phyloP scores from a whole-genome alignment of 2,797 vertebrate species.

The Darevskia nairensis region DNA sequence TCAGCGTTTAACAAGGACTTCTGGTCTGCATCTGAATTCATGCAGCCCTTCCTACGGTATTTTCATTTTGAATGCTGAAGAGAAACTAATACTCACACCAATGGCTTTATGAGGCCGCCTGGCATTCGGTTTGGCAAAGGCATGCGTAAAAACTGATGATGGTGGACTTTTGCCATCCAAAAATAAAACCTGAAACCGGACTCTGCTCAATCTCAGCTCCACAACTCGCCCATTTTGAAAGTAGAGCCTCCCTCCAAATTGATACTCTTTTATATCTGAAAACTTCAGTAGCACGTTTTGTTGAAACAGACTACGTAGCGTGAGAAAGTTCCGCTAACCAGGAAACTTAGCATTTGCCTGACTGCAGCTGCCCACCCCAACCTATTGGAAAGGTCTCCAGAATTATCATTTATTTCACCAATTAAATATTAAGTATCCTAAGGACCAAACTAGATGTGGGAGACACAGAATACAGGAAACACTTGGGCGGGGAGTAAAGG shows the following conservation, averaged over 20 bases:
- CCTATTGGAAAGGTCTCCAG: neutral
- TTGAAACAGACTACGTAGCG: neutral
- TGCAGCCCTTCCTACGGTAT: neutral
- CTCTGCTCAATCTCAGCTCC: neutral
- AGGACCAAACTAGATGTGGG: neutral
- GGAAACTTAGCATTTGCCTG: neutral
- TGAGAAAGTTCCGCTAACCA: neutral
- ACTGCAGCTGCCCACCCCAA: neutral
- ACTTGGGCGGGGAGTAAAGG: neutral
- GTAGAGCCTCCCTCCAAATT: neutral
- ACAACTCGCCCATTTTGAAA: neutral
- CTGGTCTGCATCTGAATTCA: no score
- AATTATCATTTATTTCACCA: neutral
- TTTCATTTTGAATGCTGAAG: slow-evolving; percentile 9
- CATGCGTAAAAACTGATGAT: neutral
- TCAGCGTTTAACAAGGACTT: neutral
- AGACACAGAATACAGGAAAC: no score
- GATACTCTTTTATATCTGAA: neutral
- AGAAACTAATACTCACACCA: neutral
- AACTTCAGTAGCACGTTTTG: neutral
- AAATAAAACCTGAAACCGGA: slow-evolving; percentile 26
- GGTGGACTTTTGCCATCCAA: neutral
- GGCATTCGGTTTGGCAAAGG: slow-evolving; percentile 9
- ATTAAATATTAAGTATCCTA: neutral
- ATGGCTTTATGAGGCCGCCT: neutral